Conservation (phyloP, 1,140 invertebrate species). For the Metopolophium dirhodum region DNA sequence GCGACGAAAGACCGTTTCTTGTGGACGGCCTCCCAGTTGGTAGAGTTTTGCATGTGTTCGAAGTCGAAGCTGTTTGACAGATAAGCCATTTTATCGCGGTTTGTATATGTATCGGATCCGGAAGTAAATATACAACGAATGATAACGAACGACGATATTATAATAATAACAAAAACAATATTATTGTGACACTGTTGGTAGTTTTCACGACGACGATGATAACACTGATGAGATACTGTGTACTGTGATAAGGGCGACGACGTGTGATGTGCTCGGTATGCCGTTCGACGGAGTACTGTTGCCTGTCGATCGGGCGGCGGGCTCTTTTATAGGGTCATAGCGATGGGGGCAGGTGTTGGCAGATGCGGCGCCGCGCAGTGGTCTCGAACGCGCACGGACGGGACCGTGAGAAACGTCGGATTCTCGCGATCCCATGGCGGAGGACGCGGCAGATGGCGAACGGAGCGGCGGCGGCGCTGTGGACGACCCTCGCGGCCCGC, state of each 20-base stretch:
- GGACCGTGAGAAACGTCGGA: constrained; percentile 56
- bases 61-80: constrained; percentile 53
- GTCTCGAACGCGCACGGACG: constrained; percentile 13
- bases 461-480: constrained; percentile 23
- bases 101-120: not conserved
- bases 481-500: constrained; percentile 48
- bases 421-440: constrained; percentile 56
- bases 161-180: not conserved
- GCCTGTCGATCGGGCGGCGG: not conserved
- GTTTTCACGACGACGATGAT: not conserved
- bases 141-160: not conserved
- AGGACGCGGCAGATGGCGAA: constrained; percentile 52
- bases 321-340: constrained; percentile 21
- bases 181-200: not conserved
- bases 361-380: constrained; percentile 10
- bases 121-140: not conserved
- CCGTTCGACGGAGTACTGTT: constrained; percentile 34
- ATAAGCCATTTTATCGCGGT: constrained; percentile 16
- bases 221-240: not conserved
- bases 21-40: constrained; percentile 46
- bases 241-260: not conserved
- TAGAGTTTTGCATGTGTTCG: constrained; percentile 52
- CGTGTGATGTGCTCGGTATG: not conserved
- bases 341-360: constrained; percentile 40
- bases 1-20: constrained; percentile 53